Evolutionary conservation across 2,113 vertebrate genomes (phyloP).

Genomic region (Sminthopsis crassicaudata): DNA sequence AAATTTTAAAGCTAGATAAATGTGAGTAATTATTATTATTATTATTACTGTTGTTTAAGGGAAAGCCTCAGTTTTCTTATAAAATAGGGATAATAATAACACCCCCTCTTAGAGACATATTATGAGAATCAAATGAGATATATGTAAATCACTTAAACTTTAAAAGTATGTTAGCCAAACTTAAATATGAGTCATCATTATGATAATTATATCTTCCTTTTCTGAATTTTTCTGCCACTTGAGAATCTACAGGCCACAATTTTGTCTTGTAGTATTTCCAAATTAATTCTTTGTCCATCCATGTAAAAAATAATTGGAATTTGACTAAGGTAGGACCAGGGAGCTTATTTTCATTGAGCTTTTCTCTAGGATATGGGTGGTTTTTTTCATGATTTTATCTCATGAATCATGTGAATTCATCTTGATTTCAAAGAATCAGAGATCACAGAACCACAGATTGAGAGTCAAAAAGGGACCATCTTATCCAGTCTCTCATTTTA

Average conservation of each 20-base stretch:
- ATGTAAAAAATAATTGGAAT: background rate
- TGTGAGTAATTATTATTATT: background rate
- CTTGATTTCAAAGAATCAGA: background rate
- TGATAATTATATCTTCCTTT: background rate
- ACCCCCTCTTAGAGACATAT: background rate
- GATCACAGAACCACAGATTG: background rate
- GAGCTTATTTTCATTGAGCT: background rate
- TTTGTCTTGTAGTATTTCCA: background rate
- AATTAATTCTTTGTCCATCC: background rate
- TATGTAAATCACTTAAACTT: background rate
- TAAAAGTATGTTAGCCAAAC: background rate
- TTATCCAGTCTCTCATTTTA: background rate
- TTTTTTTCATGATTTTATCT: background rate
- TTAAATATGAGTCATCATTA: background rate
- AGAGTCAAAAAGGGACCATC: background rate
- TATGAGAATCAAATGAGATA: background rate
- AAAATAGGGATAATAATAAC: background rate
- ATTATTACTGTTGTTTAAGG: background rate
- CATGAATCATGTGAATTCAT: background rate
- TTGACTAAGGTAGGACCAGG: background rate
- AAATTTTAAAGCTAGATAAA: background rate
- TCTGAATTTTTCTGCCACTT: background rate
- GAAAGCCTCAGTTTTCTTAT: background rate
- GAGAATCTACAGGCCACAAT: background rate
- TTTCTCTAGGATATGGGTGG: background rate